phyloP scores from a whole-genome alignment of 30 jellyfish, hydroid and myxozoan genomes.

The Aurelia aurita region DNA sequence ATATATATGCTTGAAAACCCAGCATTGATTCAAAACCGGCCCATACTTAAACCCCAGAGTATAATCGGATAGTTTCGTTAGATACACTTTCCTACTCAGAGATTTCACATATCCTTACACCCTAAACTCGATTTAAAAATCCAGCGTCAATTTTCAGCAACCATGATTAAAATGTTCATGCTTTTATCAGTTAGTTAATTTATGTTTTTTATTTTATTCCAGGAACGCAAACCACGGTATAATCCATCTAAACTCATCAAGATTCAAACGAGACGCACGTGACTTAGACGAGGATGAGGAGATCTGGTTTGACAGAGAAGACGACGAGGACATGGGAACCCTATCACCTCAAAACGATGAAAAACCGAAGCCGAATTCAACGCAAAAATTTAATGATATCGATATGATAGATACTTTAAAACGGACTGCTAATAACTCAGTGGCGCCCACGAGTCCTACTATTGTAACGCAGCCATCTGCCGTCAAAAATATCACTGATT shows the following conservation, averaged over 20 bases:
- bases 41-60: too few relatives aligned
- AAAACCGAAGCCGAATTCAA: slow-evolving; percentile 61
- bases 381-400: slow-evolving; percentile 78
- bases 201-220: not conserved
- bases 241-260: slow-evolving; percentile 66
- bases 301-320: slow-evolving; percentile 94
- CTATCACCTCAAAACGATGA: slow-evolving; percentile 49
- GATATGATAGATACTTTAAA: slow-evolving; percentile 80
- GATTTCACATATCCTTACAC: too few relatives aligned
- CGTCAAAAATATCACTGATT: slow-evolving; percentile 41
- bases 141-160: too few relatives aligned
- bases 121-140: too few relatives aligned
- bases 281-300: slow-evolving; percentile 96
- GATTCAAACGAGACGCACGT: slow-evolving; percentile 92
- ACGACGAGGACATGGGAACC: slow-evolving; percentile 71
- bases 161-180: too few relatives aligned
- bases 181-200: too few relatives aligned
- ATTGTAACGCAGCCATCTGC: slow-evolving; percentile 17
- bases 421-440: slow-evolving; percentile 60
- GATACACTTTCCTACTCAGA: too few relatives aligned
- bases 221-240: slow-evolving; percentile 91
- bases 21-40: too few relatives aligned
- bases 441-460: slow-evolving; percentile 41
- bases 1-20: too few relatives aligned
- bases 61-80: too few relatives aligned